These are phyloP conservation scores for Heterochromis multidens DNA, from an alignment of 2,113 vertebrate genomes.

Conservation along the genomic window DNA sequence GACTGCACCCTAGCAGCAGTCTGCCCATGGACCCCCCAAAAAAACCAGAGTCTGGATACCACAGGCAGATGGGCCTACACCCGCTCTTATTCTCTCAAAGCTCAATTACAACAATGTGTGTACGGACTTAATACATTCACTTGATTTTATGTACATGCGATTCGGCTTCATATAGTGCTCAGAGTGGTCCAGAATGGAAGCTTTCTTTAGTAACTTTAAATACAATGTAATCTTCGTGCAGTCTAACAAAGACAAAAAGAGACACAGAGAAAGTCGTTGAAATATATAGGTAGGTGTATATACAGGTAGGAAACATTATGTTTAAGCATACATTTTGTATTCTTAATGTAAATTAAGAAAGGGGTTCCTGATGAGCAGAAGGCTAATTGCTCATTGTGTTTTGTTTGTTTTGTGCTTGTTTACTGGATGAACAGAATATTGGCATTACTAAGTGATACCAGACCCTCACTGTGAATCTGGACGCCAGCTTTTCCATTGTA, in stretches of 20 bases:
- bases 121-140: not conserved
- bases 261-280: not conserved
- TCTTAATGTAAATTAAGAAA: not conserved
- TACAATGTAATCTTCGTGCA: not conserved
- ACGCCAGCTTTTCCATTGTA: constrained; percentile 3
- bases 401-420: not conserved
- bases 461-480: not conserved
- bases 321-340: not conserved
- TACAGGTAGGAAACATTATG: not conserved
- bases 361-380: not conserved
- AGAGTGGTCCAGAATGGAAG: not conserved
- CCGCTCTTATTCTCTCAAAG: constrained; percentile 25
- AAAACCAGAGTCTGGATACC: constrained; percentile 41
- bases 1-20: constrained; percentile 21
- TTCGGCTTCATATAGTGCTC: not conserved
- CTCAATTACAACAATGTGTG: constrained; percentile 33
- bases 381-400: not conserved
- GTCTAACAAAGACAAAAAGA: not conserved
- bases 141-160: not conserved
- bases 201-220: not conserved
- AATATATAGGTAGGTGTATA: no score
- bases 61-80: constrained; percentile 51
- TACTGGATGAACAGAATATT: not conserved
- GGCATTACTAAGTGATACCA: not conserved
- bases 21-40: constrained; percentile 34